Evolutionary conservation across 2,113 vertebrate genomes (phyloP), one percentile per base, ranked within the genome.

Genomic region (Megalops atlanticus): DNA sequence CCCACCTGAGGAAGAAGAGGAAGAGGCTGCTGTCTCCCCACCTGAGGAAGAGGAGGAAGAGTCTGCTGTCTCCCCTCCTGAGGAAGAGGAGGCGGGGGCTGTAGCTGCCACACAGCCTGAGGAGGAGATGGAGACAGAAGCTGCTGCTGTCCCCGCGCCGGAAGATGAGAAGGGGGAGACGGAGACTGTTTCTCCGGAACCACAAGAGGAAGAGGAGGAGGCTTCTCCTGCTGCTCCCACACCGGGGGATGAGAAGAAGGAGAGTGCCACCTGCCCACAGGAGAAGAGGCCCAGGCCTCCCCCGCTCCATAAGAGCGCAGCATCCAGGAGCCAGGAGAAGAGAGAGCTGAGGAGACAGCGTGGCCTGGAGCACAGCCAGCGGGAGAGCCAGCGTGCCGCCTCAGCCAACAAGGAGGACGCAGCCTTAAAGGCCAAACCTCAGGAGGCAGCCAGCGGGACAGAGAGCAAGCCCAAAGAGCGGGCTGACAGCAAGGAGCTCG

Each of bases 341-440:
- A 91, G 97, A 0, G 96, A 98, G 77, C 95, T 90, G 16, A 93
- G 98, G 74, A 93, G 97, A 43, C 95, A 94, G 78, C 92, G 98
- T 69, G 98, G 97, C 14, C 92, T 99, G 86, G 95, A 98, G 64
- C 98, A 99, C 74, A 97, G 96, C 2, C 93, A 96, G 84, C 87
- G 97, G 68, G 96, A 98, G 90, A 96, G 93, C 0, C 94, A 94
- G 52, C 95, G 93, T 52, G 96, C 64, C 4, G 94, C 86, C 75
- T 82, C 39, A 15, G 84, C 1, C 78, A 81, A 35, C 79, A 87
- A 91, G 4, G 94, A 95, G 6, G 92, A 87, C 15, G 40, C 78
- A 0, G 27, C 70, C 7, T 12, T 80, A 0, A 91, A 86, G 80
- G 86, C 80, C 87, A 90, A 86, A 85, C 84, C 75, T 89, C 92